Evolutionary conservation across 1,140 invertebrate species (phyloP).

Genomic region (Samia ricini): DNA sequence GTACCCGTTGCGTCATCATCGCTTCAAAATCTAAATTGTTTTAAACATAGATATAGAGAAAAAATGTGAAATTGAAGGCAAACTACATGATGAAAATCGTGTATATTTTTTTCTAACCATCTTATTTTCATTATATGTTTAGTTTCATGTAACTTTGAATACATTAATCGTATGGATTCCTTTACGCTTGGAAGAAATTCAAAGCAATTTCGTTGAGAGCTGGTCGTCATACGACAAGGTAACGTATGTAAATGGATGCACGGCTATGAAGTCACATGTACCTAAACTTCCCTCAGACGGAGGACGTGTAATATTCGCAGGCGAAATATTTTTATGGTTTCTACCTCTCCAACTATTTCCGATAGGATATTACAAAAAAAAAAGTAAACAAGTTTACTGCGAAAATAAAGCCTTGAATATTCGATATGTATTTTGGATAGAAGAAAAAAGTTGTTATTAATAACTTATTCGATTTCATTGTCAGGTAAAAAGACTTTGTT

Average conservation of each 20-base stretch:
- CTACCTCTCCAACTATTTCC: neutral
- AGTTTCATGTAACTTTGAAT: constrained; percentile 12
- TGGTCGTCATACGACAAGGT: constrained; percentile 20
- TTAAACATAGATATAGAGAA: too few species aligned
- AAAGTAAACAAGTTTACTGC: constrained; percentile 13
- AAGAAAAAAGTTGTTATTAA: too few species aligned
- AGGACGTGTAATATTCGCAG: constrained; percentile 5
- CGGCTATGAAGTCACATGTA: neutral
- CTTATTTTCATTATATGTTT: neutral
- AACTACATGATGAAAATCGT: too few species aligned
- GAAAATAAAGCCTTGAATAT: neutral
- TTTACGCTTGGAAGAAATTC: constrained; percentile 24
- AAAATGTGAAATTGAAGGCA: too few species aligned
- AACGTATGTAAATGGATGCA: constrained; percentile 34
- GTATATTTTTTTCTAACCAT: neutral
- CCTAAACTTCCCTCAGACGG: constrained; percentile 2
- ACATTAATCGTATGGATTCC: constrained; percentile 17
- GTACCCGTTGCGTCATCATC: too few species aligned
- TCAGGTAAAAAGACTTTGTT: too few species aligned
- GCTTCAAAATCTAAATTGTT: too few species aligned
- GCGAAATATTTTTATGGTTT: constrained; percentile 14
- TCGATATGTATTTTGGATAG: neutral
- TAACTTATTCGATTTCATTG: too few species aligned
- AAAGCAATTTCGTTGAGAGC: constrained; percentile 42
- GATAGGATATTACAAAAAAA: constrained; percentile 1